Evolutionary conservation across 1,140 invertebrate species (phyloP).

Genomic region (Cyrtorhinus lividipennis): DNA sequence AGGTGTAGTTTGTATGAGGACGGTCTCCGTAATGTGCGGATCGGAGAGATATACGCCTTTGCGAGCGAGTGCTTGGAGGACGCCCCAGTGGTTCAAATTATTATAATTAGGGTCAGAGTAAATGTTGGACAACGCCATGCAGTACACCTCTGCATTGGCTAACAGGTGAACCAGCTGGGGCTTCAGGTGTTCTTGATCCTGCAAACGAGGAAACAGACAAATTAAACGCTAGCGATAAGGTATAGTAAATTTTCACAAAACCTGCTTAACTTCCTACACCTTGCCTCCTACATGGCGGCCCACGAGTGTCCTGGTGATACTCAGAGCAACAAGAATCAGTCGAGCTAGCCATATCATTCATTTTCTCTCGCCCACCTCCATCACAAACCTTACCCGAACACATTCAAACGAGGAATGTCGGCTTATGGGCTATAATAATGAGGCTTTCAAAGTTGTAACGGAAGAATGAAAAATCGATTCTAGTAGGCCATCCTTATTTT

Average conservation of each 20-base stretch:
- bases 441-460: too few relatives aligned
- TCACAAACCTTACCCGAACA: too few relatives aligned
- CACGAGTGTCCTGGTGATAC: too few relatives aligned
- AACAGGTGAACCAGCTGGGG: conserved; percentile 81
- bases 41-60: conserved; percentile 82
- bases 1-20: conserved; percentile 89
- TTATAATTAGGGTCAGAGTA: conserved; percentile 93
- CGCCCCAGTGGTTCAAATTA: conserved; percentile 86
- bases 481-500: too few relatives aligned
- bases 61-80: conserved; percentile 77
- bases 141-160: conserved; percentile 92
- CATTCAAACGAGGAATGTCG: too few relatives aligned
- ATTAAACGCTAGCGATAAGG: background rate
- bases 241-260: conserved; percentile 22
- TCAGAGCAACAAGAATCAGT: too few relatives aligned
- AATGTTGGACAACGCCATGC: conserved; percentile 85
- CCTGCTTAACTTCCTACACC: too few relatives aligned
- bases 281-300: too few relatives aligned
- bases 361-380: too few relatives aligned
- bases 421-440: too few relatives aligned
- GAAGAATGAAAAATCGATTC: too few relatives aligned
- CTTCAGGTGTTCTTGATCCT: conserved; percentile 88
- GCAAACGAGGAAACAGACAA: conserved; percentile 26
- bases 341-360: too few relatives aligned
- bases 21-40: conserved; percentile 83